Evolutionary conservation across 2,888 invertebrate species (phyloP).

Genomic region (Rhyacophila evoluta): DNA sequence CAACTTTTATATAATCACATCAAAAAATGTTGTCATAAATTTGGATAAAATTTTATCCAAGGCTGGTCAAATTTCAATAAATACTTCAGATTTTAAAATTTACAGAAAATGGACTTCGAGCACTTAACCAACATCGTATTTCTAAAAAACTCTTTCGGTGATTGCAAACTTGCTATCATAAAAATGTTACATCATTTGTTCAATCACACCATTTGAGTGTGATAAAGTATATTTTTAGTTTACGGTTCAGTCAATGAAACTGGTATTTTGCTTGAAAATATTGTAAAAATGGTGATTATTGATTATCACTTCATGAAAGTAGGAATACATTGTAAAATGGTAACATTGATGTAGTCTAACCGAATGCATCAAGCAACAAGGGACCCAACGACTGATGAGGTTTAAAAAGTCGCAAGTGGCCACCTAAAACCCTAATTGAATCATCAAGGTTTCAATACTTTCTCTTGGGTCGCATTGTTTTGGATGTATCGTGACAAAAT

Average conservation of each 20-base stretch:
- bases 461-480: not conserved
- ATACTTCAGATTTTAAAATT: no score
- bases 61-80: no score
- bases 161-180: no score
- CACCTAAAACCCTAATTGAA: no score
- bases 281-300: conserved; percentile 14
- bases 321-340: conserved; percentile 5
- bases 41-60: no score
- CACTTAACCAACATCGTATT: not conserved
- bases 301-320: conserved; percentile 4
- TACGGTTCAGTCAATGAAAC: not conserved
- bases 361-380: not conserved
- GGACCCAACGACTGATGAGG: no score
- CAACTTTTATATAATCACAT: no score
- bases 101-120: not conserved
- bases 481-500: not conserved
- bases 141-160: not conserved
- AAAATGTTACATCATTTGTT: no score
- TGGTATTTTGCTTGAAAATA: conserved; percentile 6
- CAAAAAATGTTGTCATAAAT: no score
- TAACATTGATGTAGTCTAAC: not conserved
- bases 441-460: no score
- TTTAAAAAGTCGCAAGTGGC: no score
- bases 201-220: no score
- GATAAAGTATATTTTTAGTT: not conserved